phyloP scores from a whole-genome alignment of 2,797 vertebrate species.

The Psittacula derbiana region DNA sequence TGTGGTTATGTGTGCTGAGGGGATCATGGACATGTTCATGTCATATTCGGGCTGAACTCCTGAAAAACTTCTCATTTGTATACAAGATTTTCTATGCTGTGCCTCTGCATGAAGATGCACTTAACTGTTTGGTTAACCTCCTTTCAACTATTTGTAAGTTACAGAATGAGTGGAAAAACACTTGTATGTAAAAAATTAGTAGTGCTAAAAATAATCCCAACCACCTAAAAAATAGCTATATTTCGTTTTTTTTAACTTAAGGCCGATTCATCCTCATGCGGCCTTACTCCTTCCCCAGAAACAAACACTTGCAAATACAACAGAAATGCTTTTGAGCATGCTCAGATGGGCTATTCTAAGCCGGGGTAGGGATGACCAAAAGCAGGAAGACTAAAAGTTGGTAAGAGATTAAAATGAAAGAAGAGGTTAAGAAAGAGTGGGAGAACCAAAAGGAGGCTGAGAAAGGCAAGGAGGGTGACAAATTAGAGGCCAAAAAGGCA shows the following conservation, averaged over 20 bases:
- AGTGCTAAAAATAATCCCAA: neutral
- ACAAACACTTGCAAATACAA: neutral
- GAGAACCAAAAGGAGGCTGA: neutral
- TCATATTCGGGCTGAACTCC: neutral
- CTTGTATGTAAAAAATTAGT: neutral
- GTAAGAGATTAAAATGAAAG: neutral
- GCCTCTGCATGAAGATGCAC: neutral
- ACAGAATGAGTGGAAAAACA: neutral
- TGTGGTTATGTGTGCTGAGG: neutral
- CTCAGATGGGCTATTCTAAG: too few species aligned
- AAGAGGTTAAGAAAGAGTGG: neutral
- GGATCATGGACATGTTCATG: accelerated
- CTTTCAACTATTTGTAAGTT: neutral
- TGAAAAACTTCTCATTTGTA: neutral
- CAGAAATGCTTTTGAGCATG: neutral
- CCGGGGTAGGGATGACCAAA: neutral
- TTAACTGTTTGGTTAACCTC: neutral
- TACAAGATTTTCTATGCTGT: neutral
- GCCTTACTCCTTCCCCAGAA: neutral
- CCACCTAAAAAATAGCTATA: neutral
- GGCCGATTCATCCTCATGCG: neutral
- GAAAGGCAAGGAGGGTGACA: neutral
- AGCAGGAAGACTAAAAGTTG: neutral
- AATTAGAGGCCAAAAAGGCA: neutral
- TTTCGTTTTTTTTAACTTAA: neutral